Percentiles rank a stretch among this genome's conserved stretches.
phyloP scores from a whole-genome alignment of 2,113 vertebrate species.

The Scytalopus superciliaris region DNA sequence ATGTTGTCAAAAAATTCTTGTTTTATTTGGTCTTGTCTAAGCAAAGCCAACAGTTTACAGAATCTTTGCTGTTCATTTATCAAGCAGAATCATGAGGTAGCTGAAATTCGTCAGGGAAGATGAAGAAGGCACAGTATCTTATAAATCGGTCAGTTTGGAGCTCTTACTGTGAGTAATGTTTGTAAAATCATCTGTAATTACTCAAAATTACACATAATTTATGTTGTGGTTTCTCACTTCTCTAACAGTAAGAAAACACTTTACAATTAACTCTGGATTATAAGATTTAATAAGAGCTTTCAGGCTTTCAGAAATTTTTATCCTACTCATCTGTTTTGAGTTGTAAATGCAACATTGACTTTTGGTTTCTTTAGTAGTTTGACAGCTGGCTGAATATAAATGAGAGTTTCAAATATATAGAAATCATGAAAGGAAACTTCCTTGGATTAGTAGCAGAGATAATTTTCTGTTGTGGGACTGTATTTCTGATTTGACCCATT shows the following conservation, averaged over 20 bases:
- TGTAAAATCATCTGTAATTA: slow-evolving; percentile 57
- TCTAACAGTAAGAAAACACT: slow-evolving; percentile 44
- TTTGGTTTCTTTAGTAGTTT: slow-evolving; percentile 34
- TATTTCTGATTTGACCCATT: slow-evolving; percentile 30
- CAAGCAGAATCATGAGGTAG: slow-evolving; percentile 8
- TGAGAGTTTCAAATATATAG: slow-evolving; percentile 13
- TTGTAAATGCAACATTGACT: slow-evolving; percentile 45
- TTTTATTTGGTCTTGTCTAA: not conserved
- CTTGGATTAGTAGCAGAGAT: slow-evolving; percentile 16
- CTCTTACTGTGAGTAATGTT: slow-evolving; percentile 38
- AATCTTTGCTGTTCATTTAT: not conserved
- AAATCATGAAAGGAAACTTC: slow-evolving; percentile 22
- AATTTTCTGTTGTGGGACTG: slow-evolving; percentile 17
- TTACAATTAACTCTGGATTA: slow-evolving; percentile 39
- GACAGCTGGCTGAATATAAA: slow-evolving; percentile 51
- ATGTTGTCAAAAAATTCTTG: not conserved
- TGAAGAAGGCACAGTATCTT: slow-evolving; percentile 12
- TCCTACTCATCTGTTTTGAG: slow-evolving; percentile 44
- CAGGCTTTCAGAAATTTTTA: slow-evolving; percentile 47
- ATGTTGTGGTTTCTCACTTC: slow-evolving; percentile 22
- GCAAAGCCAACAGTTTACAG: not conserved
- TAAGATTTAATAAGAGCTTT: slow-evolving; percentile 26
- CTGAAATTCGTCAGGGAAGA: slow-evolving; percentile 31
- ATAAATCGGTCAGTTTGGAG: slow-evolving; percentile 16
- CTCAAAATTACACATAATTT: slow-evolving; percentile 57